These are phyloP conservation scores for Drosophila recens DNA, from an alignment of 2,888 invertebrate genomes.

Conservation along the genomic window DNA sequence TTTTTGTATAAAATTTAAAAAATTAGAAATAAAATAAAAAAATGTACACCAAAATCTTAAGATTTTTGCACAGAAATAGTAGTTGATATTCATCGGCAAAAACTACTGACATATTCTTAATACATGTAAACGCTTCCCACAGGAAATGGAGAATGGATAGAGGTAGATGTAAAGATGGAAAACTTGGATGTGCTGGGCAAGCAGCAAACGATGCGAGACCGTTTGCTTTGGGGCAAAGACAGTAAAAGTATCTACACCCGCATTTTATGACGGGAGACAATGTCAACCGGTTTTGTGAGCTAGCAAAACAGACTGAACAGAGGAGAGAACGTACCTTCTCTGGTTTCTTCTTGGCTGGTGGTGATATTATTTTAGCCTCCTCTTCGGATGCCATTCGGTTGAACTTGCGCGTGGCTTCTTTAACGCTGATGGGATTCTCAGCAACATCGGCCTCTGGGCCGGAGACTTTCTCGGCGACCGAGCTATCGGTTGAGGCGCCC, in stretches of 20 bases:
- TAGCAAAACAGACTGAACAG: too few relatives aligned
- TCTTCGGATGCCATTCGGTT: conserved; percentile 95
- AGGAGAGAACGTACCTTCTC: conserved; percentile 87
- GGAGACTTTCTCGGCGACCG: conserved; percentile 58
- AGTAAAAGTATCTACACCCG: conserved; percentile 14
- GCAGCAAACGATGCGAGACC: conserved; percentile 56
- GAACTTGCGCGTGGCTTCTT: conserved; percentile 96
- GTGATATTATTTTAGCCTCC: conserved; percentile 87
- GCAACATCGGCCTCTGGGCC: conserved; percentile 68
- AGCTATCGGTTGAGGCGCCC: conserved; percentile 74
- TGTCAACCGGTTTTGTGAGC: conserved; percentile 63
- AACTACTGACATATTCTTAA: conserved; percentile 3
- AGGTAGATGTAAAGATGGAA: conserved; percentile 4
- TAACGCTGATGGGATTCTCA: conserved; percentile 93
- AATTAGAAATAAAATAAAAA: background rate
- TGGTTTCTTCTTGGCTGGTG: conserved; percentile 86
- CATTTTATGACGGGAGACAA: conserved; percentile 27
- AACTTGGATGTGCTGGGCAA: conserved; percentile 39
- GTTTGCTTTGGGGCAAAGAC: conserved; percentile 17
- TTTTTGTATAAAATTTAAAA: conserved; percentile 2
- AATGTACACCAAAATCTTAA: background rate
- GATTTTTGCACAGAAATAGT: conserved; percentile 2
- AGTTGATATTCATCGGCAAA: background rate
- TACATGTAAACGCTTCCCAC: conserved; percentile 39
- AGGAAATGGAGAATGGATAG: conserved; percentile 39